Evolutionary conservation across 2,888 invertebrate genomes (phyloP).

Genomic region (Drosophila fungiperda): DNA sequence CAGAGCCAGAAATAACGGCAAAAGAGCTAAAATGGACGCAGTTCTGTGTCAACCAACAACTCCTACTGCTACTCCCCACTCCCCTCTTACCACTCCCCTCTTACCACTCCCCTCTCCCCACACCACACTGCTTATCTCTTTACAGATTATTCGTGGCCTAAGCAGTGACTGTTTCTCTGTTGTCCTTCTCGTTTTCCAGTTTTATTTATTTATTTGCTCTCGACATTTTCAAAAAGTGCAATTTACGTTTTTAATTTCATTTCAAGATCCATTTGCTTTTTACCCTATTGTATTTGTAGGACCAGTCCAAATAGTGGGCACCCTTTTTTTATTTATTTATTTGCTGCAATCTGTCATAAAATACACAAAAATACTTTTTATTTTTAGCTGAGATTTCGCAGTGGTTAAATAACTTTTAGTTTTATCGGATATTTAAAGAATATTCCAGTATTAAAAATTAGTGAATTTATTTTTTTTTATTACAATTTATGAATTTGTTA

Average conservation of each 20-base stretch:
- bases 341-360: conserved; percentile 6
- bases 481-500: not conserved
- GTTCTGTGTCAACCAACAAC: not conserved
- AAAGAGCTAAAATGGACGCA: conserved; percentile 41
- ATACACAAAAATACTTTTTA: not conserved
- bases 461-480: not conserved
- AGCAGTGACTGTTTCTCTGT: conserved; percentile 15
- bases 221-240: conserved; percentile 51
- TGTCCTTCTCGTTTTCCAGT: conserved; percentile 19
- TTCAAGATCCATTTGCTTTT: conserved; percentile 58
- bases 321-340: conserved; percentile 11
- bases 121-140: conserved; percentile 30
- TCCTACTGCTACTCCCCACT: not conserved
- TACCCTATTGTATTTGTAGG: conserved; percentile 12
- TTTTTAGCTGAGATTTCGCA: not conserved
- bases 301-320: conserved; percentile 14
- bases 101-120: not conserved
- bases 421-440: not conserved
- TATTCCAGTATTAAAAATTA: not conserved
- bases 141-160: conserved; percentile 26
- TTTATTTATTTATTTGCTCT: conserved; percentile 64
- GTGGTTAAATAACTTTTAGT: not conserved
- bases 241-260: conserved; percentile 74
- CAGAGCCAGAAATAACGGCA: conserved; percentile 37
- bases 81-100: no score